These are phyloP conservation scores for Tetheella fluctuosa DNA, from an alignment of 2,888 invertebrate species.

Conservation along the genomic window DNA sequence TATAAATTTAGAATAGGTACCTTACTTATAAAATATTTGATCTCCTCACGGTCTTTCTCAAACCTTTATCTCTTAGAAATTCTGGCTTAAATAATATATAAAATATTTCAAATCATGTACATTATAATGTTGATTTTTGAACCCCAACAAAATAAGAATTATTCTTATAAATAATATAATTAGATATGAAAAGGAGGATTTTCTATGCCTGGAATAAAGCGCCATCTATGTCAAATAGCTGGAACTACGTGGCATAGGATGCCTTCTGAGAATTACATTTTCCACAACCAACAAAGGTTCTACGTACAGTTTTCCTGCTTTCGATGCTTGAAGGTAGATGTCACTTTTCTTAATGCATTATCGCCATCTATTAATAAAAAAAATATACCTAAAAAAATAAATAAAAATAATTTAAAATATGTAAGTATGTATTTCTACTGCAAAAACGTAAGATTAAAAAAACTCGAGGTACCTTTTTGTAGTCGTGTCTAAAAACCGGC, in stretches of 20 bases:
- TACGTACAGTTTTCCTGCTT: not conserved
- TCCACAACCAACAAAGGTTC: not conserved
- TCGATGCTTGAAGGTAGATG: not conserved
- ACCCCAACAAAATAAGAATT: not conserved
- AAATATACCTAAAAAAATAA: no score
- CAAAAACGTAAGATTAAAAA: no score
- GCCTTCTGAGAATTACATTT: slow-evolving; percentile 4
- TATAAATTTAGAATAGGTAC: not conserved
- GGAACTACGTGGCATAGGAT: not conserved
- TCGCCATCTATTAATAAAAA: not conserved
- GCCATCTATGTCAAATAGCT: slow-evolving; percentile 6
- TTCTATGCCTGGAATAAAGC: not conserved
- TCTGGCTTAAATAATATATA: no score
- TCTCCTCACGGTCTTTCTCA: not conserved
- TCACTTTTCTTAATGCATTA: not conserved
- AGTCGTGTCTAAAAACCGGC: no score
- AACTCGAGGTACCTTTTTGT: no score
- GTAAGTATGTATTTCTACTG: no score
- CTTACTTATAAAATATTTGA: not conserved
- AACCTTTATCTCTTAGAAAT: no score
- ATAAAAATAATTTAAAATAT: no score
- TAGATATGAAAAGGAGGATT: not conserved
- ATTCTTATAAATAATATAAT: not conserved
- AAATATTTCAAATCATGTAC: no score
- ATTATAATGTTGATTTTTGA: not conserved